phyloP scores from a whole-genome alignment of 1,140 invertebrate genomes.

The Druon quercuslanigerum region DNA sequence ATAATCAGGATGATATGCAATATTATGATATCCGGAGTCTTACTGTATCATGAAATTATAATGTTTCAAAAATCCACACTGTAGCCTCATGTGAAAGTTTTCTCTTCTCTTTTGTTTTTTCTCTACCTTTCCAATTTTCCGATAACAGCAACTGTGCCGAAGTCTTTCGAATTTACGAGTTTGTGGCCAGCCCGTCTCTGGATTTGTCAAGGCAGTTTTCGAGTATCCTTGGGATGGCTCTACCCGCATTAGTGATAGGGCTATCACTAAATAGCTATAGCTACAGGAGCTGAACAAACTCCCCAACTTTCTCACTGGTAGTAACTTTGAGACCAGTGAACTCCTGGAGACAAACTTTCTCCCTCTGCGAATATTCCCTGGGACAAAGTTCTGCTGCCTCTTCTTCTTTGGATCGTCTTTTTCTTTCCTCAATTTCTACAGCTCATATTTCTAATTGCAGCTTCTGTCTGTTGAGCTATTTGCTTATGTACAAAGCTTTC shows the following conservation, averaged over 20 bases:
- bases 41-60: no score
- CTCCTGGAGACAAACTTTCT: conserved; percentile 48
- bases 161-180: conserved; percentile 60
- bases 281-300: conserved; percentile 56
- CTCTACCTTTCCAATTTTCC: no score
- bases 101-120: no score
- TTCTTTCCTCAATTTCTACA: conserved; percentile 1
- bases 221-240: conserved; percentile 44
- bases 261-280: conserved; percentile 61
- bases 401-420: conserved; percentile 39
- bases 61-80: no score
- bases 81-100: no score
- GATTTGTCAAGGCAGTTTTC: conserved; percentile 45
- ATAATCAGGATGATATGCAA: no score
- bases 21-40: no score
- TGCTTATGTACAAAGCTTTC: no score
- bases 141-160: conserved; percentile 53
- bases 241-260: conserved; percentile 58
- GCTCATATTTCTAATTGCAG: conserved; percentile 15
- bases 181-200: conserved; percentile 43
- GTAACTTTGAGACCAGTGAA: conserved; percentile 56
- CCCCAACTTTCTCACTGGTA: conserved; percentile 59
- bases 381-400: conserved; percentile 33
- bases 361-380: conserved; percentile 30
- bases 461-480: neutral